phyloP scores from a whole-genome alignment of 2,113 vertebrate species.

The Bos indicus region DNA sequence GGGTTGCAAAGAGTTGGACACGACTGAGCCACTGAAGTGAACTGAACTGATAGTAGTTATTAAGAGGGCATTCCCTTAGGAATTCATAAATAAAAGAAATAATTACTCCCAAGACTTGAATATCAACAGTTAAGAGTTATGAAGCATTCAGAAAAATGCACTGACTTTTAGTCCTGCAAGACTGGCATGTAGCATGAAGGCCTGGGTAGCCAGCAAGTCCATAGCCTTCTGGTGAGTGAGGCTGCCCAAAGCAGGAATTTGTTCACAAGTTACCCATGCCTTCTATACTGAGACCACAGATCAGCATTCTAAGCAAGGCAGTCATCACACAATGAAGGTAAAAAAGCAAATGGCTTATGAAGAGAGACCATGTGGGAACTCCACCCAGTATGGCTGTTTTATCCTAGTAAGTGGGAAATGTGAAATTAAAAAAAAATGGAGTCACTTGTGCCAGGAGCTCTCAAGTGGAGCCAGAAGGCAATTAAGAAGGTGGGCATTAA shows the following conservation, averaged over 20 bases:
- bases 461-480: neutral
- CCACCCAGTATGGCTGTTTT: neutral
- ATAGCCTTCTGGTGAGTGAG: neutral
- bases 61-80: neutral
- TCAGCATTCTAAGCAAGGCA: neutral
- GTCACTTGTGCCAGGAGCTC: neutral
- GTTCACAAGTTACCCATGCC: neutral
- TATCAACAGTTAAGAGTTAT: neutral
- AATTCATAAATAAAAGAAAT: conserved; percentile 30
- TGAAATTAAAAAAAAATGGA: neutral
- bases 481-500: neutral
- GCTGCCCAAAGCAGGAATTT: neutral
- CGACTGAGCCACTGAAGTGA: neutral
- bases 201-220: neutral
- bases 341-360: neutral
- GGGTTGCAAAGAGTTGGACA: neutral
- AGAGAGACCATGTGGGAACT: neutral
- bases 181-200: neutral
- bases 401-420: neutral
- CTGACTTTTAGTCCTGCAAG: neutral
- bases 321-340: neutral
- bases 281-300: neutral
- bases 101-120: neutral
- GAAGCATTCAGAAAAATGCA: neutral
- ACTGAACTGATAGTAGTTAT: neutral